phyloP scores from a whole-genome alignment of 1,140 invertebrate genomes.

The Potamilus streckersoni region DNA sequence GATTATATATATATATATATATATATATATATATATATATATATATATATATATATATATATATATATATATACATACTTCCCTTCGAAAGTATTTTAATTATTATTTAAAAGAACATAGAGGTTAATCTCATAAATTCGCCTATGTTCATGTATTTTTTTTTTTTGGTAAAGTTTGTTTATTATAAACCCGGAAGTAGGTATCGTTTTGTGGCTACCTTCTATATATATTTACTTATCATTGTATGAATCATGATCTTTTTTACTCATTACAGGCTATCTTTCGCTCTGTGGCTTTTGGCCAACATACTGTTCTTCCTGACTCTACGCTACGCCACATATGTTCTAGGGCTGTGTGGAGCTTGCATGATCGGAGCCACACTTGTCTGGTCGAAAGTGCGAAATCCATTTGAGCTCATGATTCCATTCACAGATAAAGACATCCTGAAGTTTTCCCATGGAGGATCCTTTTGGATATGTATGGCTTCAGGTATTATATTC shows the following conservation, averaged over 20 bases:
- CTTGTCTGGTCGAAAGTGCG: conserved; percentile 86
- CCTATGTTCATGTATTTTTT: neutral
- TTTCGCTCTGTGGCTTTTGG: conserved; percentile 89
- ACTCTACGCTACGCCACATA: conserved; percentile 94
- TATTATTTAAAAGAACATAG: neutral
- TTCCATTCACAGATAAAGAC: conserved; percentile 77
- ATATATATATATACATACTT: too few relatives aligned
- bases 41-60: too few relatives aligned
- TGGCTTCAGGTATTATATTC: conserved; percentile 79
- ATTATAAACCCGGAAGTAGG: neutral
- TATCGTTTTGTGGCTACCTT: neutral
- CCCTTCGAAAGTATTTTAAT: neutral
- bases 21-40: too few relatives aligned
- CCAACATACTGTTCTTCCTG: conserved; percentile 90
- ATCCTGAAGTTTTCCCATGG: conserved; percentile 74
- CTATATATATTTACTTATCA: neutral
- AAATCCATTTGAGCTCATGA: conserved; percentile 83
- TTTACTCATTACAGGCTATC: conserved; percentile 78
- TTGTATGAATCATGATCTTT: neutral
- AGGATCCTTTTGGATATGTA: conserved; percentile 93
- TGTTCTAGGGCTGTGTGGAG: conserved; percentile 82
- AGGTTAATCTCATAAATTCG: neutral
- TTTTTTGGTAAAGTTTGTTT: neutral
- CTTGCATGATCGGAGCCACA: conserved; percentile 76
- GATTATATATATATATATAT: too few relatives aligned